phyloP scores from a whole-genome alignment of 2,113 vertebrate species.

The Xiphophorus maculatus region DNA sequence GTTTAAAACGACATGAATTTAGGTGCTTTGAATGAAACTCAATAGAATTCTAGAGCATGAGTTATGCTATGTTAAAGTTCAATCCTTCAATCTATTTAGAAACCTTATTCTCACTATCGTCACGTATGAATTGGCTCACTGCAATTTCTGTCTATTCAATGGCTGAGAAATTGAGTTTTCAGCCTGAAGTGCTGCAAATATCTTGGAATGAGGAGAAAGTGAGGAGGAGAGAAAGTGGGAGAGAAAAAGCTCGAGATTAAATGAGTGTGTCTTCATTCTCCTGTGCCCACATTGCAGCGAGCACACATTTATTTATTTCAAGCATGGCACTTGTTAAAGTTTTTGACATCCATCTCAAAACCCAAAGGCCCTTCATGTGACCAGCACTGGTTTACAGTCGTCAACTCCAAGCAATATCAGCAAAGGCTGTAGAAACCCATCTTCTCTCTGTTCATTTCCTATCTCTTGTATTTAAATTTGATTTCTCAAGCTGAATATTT shows the following conservation, averaged over 20 bases:
- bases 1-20: conserved; percentile 60
- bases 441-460: conserved; percentile 53
- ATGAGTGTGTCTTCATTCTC: conserved; percentile 65
- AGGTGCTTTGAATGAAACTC: conserved; percentile 71
- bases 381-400: conserved; percentile 43
- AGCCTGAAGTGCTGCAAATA: conserved; percentile 75
- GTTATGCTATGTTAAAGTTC: conserved; percentile 77
- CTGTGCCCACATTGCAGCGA: conserved; percentile 43
- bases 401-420: conserved; percentile 51
- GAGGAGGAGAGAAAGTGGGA: conserved; percentile 26
- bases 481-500: conserved; percentile 62
- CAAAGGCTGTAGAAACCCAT: conserved; percentile 42
- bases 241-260: conserved; percentile 55
- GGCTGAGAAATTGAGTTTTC: conserved; percentile 83
- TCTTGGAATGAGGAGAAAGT: conserved; percentile 58
- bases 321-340: conserved; percentile 57
- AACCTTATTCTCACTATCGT: conserved; percentile 76
- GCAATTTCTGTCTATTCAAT: conserved; percentile 82
- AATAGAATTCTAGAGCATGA: conserved; percentile 71
- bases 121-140: conserved; percentile 80
- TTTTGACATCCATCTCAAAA: conserved; percentile 57
- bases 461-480: conserved; percentile 47
- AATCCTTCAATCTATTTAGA: conserved; percentile 82
- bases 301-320: conserved; percentile 54
- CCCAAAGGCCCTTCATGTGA: conserved; percentile 41